Conservation (phyloP, 2,113 vertebrate species). For the Grus americana region DNA sequence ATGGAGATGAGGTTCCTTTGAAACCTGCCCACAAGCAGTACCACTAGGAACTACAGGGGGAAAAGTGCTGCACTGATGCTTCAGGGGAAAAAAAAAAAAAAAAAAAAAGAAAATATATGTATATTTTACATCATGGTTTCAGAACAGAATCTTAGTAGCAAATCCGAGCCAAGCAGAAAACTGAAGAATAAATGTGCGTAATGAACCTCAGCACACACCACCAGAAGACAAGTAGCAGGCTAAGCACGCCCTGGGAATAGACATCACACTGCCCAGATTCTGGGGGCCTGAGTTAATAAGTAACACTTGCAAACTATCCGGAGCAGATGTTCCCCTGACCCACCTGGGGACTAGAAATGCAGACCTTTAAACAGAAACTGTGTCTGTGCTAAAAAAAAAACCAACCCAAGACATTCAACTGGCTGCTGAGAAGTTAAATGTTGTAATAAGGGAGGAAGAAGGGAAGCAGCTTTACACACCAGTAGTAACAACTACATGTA, state of each 20-base stretch:
- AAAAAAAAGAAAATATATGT: too few relatives aligned
- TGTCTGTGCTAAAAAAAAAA: not conserved
- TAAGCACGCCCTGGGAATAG: not conserved
- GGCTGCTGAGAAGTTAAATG: not conserved
- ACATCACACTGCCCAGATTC: not conserved
- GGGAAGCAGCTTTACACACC: not conserved
- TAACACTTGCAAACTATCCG: not conserved
- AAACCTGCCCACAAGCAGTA: slow-evolving; percentile 80
- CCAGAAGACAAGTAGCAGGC: not conserved
- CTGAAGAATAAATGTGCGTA: not conserved
- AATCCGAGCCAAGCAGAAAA: slow-evolving; percentile 4
- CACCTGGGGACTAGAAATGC: not conserved
- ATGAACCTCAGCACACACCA: not conserved
- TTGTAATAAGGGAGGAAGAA: not conserved
- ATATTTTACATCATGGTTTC: not conserved
- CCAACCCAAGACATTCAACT: not conserved
- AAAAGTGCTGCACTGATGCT: not conserved
- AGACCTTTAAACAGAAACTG: not conserved
- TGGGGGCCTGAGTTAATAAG: not conserved
- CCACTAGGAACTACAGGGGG: slow-evolving; percentile 40
- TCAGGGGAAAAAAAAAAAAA: not conserved
- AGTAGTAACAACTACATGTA: not conserved
- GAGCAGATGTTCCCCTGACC: not conserved
- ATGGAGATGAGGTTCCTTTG: slow-evolving; percentile 91
- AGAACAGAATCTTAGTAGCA: not conserved